Base-by-base conservation (phyloP, 2,113 vertebrate genomes). In the Leucoraja erinaceus region DNA sequence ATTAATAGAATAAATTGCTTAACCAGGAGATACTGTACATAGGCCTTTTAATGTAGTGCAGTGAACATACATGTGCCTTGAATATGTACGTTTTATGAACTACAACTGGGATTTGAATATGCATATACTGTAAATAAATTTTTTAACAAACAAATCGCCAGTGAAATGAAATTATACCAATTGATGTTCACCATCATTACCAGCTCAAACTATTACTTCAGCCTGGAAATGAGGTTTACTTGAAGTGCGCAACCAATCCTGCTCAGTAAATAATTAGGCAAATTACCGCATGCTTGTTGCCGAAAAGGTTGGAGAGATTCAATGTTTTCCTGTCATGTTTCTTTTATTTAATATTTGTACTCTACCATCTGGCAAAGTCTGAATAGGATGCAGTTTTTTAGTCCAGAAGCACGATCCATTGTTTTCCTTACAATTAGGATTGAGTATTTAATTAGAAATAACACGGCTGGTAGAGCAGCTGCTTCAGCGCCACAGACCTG, bases 41-140 rank as follows among this genome's bases (percentile, higher is more conserved):
- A 74, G 54, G 20, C 68, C 68, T 91, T 90, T 38, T 72, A 91
- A 91, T 91, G 90, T 91, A 54, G 90, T 91, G 66, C 90, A 91
- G 90, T 38, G 70, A 91, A 91, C 68, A 91, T 72, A 91, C 90
- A 90, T 90, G 90, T 91, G 90, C 90, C 90, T 91, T 91, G 90
- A 72, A 91, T 91, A 72, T 91, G 90, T 54, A 91, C 25, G 90
- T 91, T 91, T 91, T 72, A 91, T 91, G 90, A 91, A 72, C 63
- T 90, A 90, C 66, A 72, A 54, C 25, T 72, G 63, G 33, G 59
- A 70, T 91, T 91, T 91, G 90, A 47, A 91, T 91, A 91, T 91
- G 90, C 90, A 91, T 72, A 91, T 72, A 91, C 38, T 91, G 90
- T 91, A 91, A 91, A 91, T 91, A 91, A 91, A 91, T 12, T 91